Base-by-base conservation (phyloP, 2,888 invertebrate genomes). In the Fragum sueziense region DNA sequence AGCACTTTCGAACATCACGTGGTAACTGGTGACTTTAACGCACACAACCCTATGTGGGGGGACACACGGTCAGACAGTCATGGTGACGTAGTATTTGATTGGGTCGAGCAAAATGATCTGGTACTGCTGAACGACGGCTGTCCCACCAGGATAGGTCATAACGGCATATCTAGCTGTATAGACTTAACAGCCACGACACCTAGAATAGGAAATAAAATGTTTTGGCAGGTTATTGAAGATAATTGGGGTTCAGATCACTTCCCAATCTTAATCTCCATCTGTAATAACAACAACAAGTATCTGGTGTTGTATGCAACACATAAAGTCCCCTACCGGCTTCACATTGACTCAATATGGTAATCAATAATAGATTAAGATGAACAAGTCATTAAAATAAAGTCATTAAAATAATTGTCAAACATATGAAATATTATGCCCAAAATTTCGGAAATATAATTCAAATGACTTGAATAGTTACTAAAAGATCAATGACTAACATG, bases 61-160 rank as follows among this genome's bases (percentile, higher is more conserved):
- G n/a, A n/a, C n/a, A n/a, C n/a, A n/a, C n/a, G 54, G 54, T 54
- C 54, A 7, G 54, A 54, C 54, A 22, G 22, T 22, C 57, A 57
- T 25, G 57, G 57, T 17, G 29, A 27, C 7, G 57, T 29, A 57
- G 57, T 57, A 9, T 22, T 57, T 22, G 57, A 57, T 25, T 57
- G 57, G 57, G 57, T 57, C 57, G 57, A 57, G 7, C 20, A 57
- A 27, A 57, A 57, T 29, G 25, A 57, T 57, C 27, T 57, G 14
- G 57, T 57, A 11, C 57, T 57, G 57, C 27, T 57, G 2, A 57
- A 57, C 57, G 27, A 57, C 29, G 57, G 27, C 27, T 14, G 57
- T 27, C 57, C 57, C 57, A 57, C 57, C 57, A 57, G 57, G 57
- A 17, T 57, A 57, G 57, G 29, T 57, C 57, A 25, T 57, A 57